Evolutionary conservation across 2,113 vertebrate genomes (phyloP), one percentile per base, ranked within the genome.

Genomic region (Phyllostomus hastatus): DNA sequence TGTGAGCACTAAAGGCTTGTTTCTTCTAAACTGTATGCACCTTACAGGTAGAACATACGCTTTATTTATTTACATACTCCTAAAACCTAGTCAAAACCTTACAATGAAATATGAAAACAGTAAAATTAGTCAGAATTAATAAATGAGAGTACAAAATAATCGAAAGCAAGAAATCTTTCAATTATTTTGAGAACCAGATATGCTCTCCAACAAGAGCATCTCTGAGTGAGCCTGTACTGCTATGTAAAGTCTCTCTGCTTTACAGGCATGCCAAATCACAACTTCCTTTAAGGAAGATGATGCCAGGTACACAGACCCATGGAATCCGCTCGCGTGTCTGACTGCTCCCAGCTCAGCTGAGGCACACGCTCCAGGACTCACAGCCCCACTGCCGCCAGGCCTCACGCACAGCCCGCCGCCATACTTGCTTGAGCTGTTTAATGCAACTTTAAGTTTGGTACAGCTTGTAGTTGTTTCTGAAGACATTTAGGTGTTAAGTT

Each of bases 221-320:
- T 82, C 59, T 82, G 38, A 87, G 43, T 54, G 26, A 90, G 22
- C 43, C 66, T 54, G 10, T 46, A 28, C 35, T 31, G 46, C 43
- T 75, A 16, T 28, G 28, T 64, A n/a, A 31, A 72, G 79, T 93
- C 84, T 79, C 20, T 50, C 54, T 82, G 35, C 46, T 88, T 88
- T 90, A 14, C 64, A 26, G 38, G 48, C 33, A 50, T 31, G 38
- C 80, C 64, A 79, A 82, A 81, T 75, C 86, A 54, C 61, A 78
- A 69, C 73, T 90, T 82, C 67, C 59, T 93, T 95, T 35, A 95
- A 93, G 78, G 11, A 90, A 87, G 83, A 90, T 81, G 67, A 94
- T 41, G 7, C 67, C 61, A 85, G 82, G 67, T 72, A 67, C 79
- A 82, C 67, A 78, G 41, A 64, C n/a, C 33, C 52, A 54, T 4